Conservation (phyloP, 2,888 invertebrate genomes). For the Caenorhabditis sinica region DNA sequence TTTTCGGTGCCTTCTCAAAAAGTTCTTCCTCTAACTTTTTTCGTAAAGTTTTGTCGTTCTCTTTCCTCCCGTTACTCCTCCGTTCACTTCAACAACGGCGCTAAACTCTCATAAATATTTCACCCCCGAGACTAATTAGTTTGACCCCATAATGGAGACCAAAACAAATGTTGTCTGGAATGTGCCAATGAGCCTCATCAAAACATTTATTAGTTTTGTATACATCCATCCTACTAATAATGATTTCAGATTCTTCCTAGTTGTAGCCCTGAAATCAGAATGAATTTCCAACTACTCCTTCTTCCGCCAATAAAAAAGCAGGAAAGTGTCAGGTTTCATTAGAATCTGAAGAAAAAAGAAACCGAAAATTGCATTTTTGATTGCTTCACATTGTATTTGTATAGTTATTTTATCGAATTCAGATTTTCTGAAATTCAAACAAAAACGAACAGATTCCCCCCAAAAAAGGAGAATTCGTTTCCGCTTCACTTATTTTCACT, state of each 20-base stretch:
- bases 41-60: constrained; percentile 41
- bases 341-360: constrained; percentile 26
- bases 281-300: background rate
- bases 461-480: constrained; percentile 38
- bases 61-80: background rate
- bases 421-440: background rate
- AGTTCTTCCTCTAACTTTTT: constrained; percentile 29
- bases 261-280: background rate
- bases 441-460: constrained; percentile 22
- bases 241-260: background rate
- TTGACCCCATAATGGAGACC: constrained; percentile 12
- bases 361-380: constrained; percentile 37
- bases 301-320: constrained; percentile 6
- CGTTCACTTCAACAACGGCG: constrained; percentile 12
- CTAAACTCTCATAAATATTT: constrained; percentile 44
- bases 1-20: constrained; percentile 16
- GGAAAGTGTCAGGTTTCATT: constrained; percentile 49
- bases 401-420: constrained; percentile 4
- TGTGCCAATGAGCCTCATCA: background rate
- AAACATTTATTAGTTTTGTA: background rate
- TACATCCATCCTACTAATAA: background rate
- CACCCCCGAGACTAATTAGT: constrained; percentile 35
- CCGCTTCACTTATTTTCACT: constrained; percentile 40
- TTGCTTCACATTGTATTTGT: constrained; percentile 1
- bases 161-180: constrained; percentile 19